These are phyloP conservation scores for Meghimatium bilineatum DNA, from an alignment of 2,888 invertebrate genomes.

Conservation along the genomic window DNA sequence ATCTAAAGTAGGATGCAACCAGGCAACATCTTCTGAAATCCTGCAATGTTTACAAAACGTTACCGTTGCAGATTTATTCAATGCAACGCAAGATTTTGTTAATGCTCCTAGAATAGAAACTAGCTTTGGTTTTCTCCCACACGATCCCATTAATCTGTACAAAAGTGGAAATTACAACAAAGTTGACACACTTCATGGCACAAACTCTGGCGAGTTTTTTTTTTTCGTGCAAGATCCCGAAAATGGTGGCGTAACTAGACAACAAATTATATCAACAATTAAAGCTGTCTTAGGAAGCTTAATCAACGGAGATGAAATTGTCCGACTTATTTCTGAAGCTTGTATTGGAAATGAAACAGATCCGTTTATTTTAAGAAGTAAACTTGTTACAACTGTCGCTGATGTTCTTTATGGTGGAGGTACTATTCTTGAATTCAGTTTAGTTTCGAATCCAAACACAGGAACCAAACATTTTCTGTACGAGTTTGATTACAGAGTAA, in stretches of 20 bases:
- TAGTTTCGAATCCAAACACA: no score
- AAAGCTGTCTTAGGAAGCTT: neutral
- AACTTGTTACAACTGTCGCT: no score
- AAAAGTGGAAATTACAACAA: neutral
- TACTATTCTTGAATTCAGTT: neutral
- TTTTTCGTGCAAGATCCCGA: neutral
- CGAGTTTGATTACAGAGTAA: no score
- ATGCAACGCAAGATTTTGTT: neutral
- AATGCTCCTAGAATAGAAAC: conserved; percentile 22
- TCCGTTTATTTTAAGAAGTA: no score
- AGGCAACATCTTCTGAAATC: neutral
- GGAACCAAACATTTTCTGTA: no score
- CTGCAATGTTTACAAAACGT: conserved; percentile 8
- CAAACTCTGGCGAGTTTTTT: conserved; percentile 2
- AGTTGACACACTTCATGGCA: conserved; percentile 34
- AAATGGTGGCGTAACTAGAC: conserved; percentile 4
- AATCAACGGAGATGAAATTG: no score
- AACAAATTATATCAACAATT: conserved; percentile 7
- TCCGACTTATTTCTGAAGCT: no score
- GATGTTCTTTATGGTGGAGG: no score
- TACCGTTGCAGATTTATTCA: neutral
- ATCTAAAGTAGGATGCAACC: neutral
- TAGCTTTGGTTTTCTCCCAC: conserved; percentile 34
- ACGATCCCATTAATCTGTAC: conserved; percentile 16
- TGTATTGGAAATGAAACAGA: no score